Evolutionary conservation across 2,888 invertebrate species (phyloP).

Genomic region (Melangyna quadrimaculata): DNA sequence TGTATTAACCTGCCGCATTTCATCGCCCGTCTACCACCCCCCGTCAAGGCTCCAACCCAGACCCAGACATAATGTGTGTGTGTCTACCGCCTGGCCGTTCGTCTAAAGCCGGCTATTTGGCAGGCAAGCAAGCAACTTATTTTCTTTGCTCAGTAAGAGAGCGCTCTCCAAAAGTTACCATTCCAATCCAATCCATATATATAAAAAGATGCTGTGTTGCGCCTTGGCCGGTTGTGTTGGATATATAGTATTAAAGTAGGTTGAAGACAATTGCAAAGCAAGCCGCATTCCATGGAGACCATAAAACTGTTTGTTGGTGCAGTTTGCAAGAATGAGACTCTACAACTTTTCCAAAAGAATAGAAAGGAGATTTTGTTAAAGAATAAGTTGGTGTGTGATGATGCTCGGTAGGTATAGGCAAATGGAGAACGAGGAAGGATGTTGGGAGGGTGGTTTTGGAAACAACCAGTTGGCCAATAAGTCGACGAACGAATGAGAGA

Average conservation of each 20-base stretch:
- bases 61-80: slow-evolving; percentile 29
- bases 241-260: neutral
- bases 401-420: neutral
- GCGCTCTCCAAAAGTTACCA: slow-evolving; percentile 25
- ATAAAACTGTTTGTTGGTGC: slow-evolving; percentile 69
- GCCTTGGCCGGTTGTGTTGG: slow-evolving; percentile 26
- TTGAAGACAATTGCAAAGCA: slow-evolving; percentile 64
- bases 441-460: slow-evolving; percentile 14
- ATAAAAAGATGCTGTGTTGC: slow-evolving; percentile 44
- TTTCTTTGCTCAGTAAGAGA: slow-evolving; percentile 17
- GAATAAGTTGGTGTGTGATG: slow-evolving; percentile 20
- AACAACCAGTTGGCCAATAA: slow-evolving; percentile 69
- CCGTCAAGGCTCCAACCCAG: slow-evolving; percentile 1
- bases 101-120: slow-evolving; percentile 42
- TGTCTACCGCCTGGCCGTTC: slow-evolving; percentile 12
- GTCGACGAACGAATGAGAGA: slow-evolving; percentile 63
- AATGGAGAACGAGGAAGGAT: neutral
- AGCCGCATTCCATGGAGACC: slow-evolving; percentile 70
- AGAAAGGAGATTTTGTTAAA: slow-evolving; percentile 1
- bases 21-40: slow-evolving; percentile 32
- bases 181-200: slow-evolving; percentile 38
- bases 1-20: slow-evolving; percentile 27
- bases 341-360: slow-evolving; percentile 55
- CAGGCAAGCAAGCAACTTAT: slow-evolving; percentile 25
- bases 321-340: slow-evolving; percentile 62